Evolutionary conservation across 2,888 invertebrate genomes (phyloP).

Genomic region (Arctia plantaginis): DNA sequence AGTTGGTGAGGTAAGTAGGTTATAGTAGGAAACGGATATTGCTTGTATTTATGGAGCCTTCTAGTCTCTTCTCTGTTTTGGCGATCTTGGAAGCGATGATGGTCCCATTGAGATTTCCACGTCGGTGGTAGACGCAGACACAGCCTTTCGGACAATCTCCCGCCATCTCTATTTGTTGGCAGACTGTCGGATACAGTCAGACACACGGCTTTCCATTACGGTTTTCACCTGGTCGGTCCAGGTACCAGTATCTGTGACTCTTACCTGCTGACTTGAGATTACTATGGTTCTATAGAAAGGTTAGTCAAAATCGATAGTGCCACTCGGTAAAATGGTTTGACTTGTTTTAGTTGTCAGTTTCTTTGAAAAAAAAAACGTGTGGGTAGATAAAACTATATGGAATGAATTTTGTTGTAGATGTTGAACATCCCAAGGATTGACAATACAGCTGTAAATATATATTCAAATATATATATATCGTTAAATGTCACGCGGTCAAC

Average conservation of each 20-base stretch:
- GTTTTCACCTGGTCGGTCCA: no score
- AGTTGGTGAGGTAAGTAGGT: no score
- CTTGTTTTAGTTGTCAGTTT: not conserved
- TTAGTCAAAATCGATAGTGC: not conserved
- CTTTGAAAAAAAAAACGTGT: constrained; percentile 1
- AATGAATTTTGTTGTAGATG: constrained; percentile 27
- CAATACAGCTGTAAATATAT: constrained; percentile 26
- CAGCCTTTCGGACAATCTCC: no score
- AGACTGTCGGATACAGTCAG: no score
- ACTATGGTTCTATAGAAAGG: not conserved
- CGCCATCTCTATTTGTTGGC: no score
- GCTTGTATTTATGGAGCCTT: no score
- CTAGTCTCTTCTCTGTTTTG: no score
- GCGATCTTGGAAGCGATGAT: no score
- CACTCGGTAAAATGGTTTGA: not conserved
- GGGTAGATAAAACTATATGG: constrained; percentile 19
- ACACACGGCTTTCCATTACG: no score
- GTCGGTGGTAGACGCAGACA: no score
- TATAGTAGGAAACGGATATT: no score
- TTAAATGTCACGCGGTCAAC: constrained; percentile 12
- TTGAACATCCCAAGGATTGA: constrained; percentile 24
- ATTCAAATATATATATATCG: constrained; percentile 23
- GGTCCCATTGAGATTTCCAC: no score
- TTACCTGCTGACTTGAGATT: not conserved
- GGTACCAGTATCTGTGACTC: not conserved